These are phyloP conservation scores for Lochmaea capreae DNA, from an alignment of 2,888 invertebrate genomes.

Conservation along the genomic window DNA sequence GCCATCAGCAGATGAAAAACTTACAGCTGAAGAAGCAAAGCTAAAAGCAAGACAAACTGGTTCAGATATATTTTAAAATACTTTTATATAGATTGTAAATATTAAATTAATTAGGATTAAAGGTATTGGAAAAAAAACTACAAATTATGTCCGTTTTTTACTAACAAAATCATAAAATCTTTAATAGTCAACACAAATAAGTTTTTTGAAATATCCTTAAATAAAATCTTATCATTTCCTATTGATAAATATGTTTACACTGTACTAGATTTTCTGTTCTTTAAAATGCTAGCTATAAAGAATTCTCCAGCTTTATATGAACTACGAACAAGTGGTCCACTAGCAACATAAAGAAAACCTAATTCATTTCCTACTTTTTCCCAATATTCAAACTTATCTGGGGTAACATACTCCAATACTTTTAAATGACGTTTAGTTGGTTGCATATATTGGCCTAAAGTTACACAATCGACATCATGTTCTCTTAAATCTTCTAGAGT, in stretches of 20 bases:
- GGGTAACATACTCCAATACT: slow-evolving; percentile 94
- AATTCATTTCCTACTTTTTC: slow-evolving; percentile 82
- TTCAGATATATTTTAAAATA: slow-evolving; percentile 77
- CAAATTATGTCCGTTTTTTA: neutral
- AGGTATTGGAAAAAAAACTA: neutral
- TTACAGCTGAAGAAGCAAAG: slow-evolving; percentile 80
- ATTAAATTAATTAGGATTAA: neutral
- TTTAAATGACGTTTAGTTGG: slow-evolving; percentile 96
- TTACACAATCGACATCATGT: slow-evolving; percentile 92
- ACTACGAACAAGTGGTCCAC: slow-evolving; percentile 95
- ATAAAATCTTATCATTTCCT: neutral
- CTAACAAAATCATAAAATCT: neutral
- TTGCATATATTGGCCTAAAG: slow-evolving; percentile 99
- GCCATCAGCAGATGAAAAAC: slow-evolving; percentile 78
- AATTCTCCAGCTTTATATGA: slow-evolving; percentile 99
- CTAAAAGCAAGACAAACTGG: slow-evolving; percentile 79
- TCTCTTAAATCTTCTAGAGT: slow-evolving; percentile 87
- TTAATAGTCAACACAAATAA: neutral
- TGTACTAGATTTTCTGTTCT: slow-evolving; percentile 69
- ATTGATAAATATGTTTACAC: slow-evolving; percentile 12
- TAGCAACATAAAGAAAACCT: slow-evolving; percentile 96
- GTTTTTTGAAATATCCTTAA: neutral
- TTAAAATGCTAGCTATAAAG: slow-evolving; percentile 85
- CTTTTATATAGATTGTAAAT: slow-evolving; percentile 23
- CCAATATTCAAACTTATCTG: slow-evolving; percentile 92